Percentiles rank a stretch among this genome's conserved stretches.
phyloP scores from a whole-genome alignment of 2,888 invertebrate genomes.

The Heliconius ismenius region DNA sequence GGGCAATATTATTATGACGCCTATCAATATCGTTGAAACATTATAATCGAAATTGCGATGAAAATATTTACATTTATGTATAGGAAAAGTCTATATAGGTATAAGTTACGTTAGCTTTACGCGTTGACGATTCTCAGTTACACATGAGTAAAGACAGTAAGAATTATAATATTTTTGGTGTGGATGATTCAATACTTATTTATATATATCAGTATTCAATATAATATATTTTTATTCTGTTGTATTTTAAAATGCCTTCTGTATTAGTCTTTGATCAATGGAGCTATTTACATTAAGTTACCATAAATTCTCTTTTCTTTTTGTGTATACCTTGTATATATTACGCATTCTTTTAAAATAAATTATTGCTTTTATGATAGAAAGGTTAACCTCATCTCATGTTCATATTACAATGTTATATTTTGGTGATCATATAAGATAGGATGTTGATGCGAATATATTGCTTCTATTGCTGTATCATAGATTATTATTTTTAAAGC shows the following conservation, averaged over 20 bases:
- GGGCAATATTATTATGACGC: slow-evolving; percentile 41
- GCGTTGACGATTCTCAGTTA: not conserved
- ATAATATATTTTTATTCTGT: not conserved
- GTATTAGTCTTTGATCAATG: not conserved
- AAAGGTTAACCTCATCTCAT: not conserved
- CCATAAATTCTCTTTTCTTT: not conserved
- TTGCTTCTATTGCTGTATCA: not conserved
- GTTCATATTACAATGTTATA: not conserved
- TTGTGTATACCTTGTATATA: not conserved
- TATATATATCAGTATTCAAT: not conserved
- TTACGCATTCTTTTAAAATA: not conserved
- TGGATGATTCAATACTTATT: not conserved
- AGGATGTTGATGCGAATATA: slow-evolving; percentile 7
- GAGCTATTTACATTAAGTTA: not conserved
- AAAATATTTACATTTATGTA: slow-evolving; percentile 13
- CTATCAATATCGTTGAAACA: slow-evolving; percentile 4
- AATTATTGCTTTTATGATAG: slow-evolving; percentile 10
- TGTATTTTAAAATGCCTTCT: not conserved
- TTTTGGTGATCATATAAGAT: not conserved
- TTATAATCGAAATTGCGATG: not conserved
- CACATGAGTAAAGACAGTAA: not conserved
- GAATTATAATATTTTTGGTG: not conserved
- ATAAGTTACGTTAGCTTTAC: not conserved
- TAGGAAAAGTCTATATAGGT: not conserved
- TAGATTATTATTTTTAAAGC: not conserved